phyloP scores from a whole-genome alignment of 2,113 vertebrate species.

The Semnornis frantzii region DNA sequence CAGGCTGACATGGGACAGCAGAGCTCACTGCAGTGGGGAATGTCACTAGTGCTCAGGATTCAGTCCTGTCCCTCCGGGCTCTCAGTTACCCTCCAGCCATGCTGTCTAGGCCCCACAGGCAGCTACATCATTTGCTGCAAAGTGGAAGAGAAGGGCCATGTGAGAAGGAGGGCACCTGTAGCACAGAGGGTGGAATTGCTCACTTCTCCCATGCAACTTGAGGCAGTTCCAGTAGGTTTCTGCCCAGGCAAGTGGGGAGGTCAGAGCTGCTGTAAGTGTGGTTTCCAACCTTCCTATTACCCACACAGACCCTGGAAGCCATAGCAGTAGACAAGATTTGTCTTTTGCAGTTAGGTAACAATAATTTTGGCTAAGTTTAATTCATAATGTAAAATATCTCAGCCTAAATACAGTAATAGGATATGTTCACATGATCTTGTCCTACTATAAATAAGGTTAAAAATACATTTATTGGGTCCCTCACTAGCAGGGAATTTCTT shows the following conservation, averaged over 20 bases:
- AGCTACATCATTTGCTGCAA: not conserved
- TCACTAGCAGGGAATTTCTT: not conserved
- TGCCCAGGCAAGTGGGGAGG: not conserved
- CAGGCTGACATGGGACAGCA: not conserved
- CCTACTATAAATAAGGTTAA: not conserved
- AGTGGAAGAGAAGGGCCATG: not conserved
- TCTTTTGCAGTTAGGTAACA: not conserved
- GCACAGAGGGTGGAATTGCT: not conserved
- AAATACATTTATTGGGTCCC: not conserved
- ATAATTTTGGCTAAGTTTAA: not conserved
- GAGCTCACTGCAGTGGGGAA: not conserved
- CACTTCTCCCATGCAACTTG: not conserved
- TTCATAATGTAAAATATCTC: not conserved
- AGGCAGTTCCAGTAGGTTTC: not conserved
- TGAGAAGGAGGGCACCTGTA: not conserved
- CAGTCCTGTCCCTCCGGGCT: not conserved
- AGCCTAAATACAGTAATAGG: not conserved
- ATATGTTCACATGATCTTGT: not conserved
- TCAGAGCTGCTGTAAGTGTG: not conserved
- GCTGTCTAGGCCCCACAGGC: not conserved
- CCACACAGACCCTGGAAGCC: not conserved
- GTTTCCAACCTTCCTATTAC: not conserved
- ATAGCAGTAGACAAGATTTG: not conserved
- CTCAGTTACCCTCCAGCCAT: not conserved
- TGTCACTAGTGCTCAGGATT: not conserved